A percentile compares a stretch with the other conserved stretches of the same genome.
Evolutionary conservation across 1,140 invertebrate species (phyloP).

Genomic region (Sycobia sp.): DNA sequence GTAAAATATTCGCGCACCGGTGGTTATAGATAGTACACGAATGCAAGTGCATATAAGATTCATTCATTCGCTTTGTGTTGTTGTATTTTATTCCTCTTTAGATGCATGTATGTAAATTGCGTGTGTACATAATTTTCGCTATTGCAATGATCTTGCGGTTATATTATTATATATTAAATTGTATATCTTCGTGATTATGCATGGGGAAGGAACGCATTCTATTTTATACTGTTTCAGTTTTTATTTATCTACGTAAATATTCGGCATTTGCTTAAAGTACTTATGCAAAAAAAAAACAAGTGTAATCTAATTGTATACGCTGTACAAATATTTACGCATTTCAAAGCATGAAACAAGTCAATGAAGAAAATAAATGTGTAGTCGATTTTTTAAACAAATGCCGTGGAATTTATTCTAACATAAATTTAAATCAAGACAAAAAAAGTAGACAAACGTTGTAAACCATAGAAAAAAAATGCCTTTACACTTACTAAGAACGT

Average conservation of each 20-base stretch:
- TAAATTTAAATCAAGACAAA: neutral
- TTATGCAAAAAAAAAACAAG: too few relatives aligned
- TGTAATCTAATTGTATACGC: too few relatives aligned
- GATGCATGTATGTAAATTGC: slow-evolving; percentile 3
- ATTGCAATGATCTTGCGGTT: slow-evolving; percentile 14
- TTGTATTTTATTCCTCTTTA: neutral
- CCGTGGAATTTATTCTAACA: neutral
- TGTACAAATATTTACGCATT: too few relatives aligned
- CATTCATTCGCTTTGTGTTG: too few relatives aligned
- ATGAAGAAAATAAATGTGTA: too few relatives aligned
- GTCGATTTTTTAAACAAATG: neutral
- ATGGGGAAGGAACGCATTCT: slow-evolving; percentile 3
- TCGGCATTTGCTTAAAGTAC: too few relatives aligned
- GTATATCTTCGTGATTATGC: slow-evolving; percentile 1
- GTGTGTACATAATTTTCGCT: neutral
- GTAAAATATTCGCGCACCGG: neutral
- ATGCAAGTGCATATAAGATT: slow-evolving; percentile 9
- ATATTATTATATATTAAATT: slow-evolving; percentile 20
- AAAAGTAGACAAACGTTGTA: neutral
- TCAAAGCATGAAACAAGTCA: too few relatives aligned
- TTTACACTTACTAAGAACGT: slow-evolving; percentile 13
- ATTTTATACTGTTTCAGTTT: neutral
- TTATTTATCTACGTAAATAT: too few relatives aligned
- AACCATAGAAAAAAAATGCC: neutral
- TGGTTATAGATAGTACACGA: neutral